phyloP scores from a whole-genome alignment of 2,113 vertebrate species.

The Eurypyga helias region DNA sequence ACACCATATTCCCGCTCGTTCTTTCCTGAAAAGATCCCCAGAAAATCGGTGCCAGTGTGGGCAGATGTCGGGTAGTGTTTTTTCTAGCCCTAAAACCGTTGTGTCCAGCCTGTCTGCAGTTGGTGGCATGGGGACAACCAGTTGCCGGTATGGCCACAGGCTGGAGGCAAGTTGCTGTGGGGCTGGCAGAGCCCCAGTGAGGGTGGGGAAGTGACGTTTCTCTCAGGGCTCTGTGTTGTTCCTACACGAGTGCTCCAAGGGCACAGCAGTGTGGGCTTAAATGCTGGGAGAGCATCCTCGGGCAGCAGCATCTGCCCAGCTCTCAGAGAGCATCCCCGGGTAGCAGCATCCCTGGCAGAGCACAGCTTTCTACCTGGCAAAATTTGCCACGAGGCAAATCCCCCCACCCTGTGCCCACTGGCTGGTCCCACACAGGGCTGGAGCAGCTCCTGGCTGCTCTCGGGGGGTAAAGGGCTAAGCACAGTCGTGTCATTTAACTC shows the following conservation, averaged over 20 bases:
- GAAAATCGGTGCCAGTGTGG: background rate
- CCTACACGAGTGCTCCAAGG: fast-evolving
- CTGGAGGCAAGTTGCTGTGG: fast-evolving
- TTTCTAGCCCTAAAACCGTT: background rate
- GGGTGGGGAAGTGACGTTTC: background rate
- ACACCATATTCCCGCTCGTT: background rate
- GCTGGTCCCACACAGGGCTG: fast-evolving
- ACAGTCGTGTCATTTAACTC: fast-evolving
- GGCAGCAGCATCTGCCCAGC: background rate
- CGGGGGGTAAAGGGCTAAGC: background rate
- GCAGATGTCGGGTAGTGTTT: background rate
- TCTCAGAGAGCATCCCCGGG: background rate
- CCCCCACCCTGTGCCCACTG: background rate
- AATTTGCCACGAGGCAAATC: background rate
- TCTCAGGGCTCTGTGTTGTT: background rate
- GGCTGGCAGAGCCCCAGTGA: background rate
- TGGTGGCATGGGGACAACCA: background rate
- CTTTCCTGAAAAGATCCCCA: background rate
- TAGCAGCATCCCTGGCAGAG: background rate
- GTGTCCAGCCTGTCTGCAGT: background rate
- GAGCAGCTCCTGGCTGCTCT: background rate
- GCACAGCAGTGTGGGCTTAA: background rate
- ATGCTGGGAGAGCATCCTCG: too few relatives aligned
- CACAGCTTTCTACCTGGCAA: background rate
- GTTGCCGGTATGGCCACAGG: background rate